These are phyloP conservation scores for Brachynemurus nebulosus DNA, from an alignment of 2,888 invertebrate species.

Conservation along the genomic window DNA sequence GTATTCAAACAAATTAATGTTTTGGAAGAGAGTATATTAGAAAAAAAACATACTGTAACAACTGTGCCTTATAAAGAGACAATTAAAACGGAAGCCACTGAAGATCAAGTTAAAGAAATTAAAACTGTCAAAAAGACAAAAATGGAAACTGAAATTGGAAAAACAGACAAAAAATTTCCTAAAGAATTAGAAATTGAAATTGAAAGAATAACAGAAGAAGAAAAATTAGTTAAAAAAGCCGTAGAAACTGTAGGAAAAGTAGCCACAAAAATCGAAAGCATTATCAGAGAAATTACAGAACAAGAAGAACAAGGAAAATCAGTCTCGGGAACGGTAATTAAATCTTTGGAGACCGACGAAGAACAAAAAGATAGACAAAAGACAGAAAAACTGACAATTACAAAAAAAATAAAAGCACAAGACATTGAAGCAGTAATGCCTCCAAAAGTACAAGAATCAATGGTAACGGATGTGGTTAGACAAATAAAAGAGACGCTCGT, in stretches of 20 bases:
- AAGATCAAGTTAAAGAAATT: background rate
- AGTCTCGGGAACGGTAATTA: too few relatives aligned
- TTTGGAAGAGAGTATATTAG: background rate
- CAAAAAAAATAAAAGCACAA: too few relatives aligned
- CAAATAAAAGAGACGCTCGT: too few relatives aligned
- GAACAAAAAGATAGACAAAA: too few relatives aligned
- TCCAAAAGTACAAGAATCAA: too few relatives aligned
- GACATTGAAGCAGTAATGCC: too few relatives aligned
- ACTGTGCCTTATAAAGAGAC: background rate
- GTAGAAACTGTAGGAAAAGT: slow-evolving; percentile 18
- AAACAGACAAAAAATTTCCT: background rate
- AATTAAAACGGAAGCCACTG: slow-evolving; percentile 3
- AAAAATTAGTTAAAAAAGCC: slow-evolving; percentile 14
- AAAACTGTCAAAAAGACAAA: slow-evolving; percentile 3
- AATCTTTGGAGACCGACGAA: too few relatives aligned
- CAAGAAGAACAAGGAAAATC: too few relatives aligned
- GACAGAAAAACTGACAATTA: too few relatives aligned
- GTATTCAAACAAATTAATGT: too few relatives aligned
- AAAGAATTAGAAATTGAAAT: background rate
- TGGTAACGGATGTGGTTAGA: too few relatives aligned
- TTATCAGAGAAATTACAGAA: too few relatives aligned
- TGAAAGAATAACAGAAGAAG: slow-evolving; percentile 5
- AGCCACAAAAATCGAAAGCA: slow-evolving; percentile 13
- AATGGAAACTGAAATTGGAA: background rate
- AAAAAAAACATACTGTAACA: background rate